These are phyloP conservation scores for Netelia fuscicornis DNA, from an alignment of 2,888 invertebrate genomes.

Conservation along the genomic window DNA sequence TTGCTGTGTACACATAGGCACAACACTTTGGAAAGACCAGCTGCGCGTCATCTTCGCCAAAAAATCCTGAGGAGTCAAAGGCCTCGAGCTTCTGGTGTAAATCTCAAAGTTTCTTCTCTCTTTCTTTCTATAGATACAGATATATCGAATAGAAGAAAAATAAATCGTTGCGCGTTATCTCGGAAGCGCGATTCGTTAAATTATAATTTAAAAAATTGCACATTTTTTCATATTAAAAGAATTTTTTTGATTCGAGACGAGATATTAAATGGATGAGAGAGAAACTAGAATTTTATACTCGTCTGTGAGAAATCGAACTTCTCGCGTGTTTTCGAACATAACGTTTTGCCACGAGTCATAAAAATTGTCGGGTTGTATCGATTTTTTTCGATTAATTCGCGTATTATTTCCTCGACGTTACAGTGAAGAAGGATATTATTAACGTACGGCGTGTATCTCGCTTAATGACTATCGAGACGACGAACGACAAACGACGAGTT, in stretches of 20 bases:
- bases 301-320: slow-evolving; percentile 6
- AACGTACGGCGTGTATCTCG: slow-evolving; percentile 6
- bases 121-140: not conserved
- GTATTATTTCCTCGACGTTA: not conserved
- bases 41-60: slow-evolving; percentile 54
- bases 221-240: no score
- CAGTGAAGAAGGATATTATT: slow-evolving; percentile 28
- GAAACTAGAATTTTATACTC: not conserved
- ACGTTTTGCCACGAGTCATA: not conserved
- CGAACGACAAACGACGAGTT: slow-evolving; percentile 57
- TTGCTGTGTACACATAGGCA: not conserved
- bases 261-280: no score
- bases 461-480: slow-evolving; percentile 61
- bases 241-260: no score
- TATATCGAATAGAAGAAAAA: no score
- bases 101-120: slow-evolving; percentile 43
- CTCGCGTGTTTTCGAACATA: not conserved
- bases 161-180: no score
- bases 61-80: slow-evolving; percentile 50
- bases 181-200: no score
- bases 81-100: slow-evolving; percentile 56
- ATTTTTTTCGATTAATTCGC: slow-evolving; percentile 29
- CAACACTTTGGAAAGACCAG: slow-evolving; percentile 46
- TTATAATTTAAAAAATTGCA: no score
- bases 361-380: not conserved